These are phyloP conservation scores for Euphonia xanthogaster DNA, from an alignment of 2,797 vertebrate species.

Conservation along the genomic window DNA sequence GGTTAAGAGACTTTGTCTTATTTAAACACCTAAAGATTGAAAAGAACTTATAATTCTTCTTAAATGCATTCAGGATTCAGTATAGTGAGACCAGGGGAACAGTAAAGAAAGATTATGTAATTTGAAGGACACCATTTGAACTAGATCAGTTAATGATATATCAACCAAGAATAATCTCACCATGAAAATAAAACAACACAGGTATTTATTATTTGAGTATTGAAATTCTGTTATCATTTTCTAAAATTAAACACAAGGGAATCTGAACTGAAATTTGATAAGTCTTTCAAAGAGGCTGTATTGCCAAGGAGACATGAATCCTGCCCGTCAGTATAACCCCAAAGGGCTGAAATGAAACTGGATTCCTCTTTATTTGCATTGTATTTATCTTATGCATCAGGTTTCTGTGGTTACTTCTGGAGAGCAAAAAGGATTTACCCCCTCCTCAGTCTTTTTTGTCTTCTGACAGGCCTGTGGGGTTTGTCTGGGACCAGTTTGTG, in stretches of 20 bases:
- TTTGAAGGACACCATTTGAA: background rate
- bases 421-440: background rate
- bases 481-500: background rate
- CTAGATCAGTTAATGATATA: background rate
- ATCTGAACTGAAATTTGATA: background rate
- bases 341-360: background rate
- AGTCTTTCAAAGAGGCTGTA: background rate
- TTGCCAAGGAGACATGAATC: background rate
- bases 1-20: background rate
- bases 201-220: background rate
- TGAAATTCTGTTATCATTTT: background rate
- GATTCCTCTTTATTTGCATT: background rate
- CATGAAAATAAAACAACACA: background rate
- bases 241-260: background rate
- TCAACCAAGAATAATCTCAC: background rate
- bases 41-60: background rate
- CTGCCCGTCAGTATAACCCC: background rate
- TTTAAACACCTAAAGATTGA: background rate
- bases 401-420: background rate
- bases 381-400: background rate
- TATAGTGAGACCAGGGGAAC: background rate
- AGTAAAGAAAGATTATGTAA: background rate
- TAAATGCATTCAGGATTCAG: background rate
- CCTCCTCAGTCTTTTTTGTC: background rate
- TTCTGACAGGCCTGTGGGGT: background rate